A percentile compares a stretch with the other conserved stretches of the same genome.
Conservation (phyloP, 2,888 invertebrate genomes). For the Drosophila koepferae region DNA sequence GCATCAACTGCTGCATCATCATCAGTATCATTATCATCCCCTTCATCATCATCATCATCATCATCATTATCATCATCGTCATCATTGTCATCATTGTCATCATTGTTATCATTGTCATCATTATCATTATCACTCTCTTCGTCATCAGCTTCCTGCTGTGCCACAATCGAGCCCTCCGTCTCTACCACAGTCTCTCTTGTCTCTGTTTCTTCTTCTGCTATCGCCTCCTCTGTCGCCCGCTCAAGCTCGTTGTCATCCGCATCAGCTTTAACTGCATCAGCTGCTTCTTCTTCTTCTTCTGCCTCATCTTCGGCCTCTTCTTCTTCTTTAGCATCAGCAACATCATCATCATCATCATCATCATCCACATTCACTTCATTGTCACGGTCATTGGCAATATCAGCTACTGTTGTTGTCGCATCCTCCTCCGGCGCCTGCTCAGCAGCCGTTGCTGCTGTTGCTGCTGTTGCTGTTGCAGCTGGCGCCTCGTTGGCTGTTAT, state of each 20-base stretch:
- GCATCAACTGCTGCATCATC: conserved; percentile 12
- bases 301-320: background rate
- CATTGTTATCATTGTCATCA: conserved; percentile 10
- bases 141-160: conserved; percentile 22
- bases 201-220: background rate
- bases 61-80: conserved; percentile 27
- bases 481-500: conserved; percentile 42
- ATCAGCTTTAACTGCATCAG: background rate
- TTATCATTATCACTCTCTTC: conserved; percentile 24
- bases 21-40: conserved; percentile 23
- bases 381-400: conserved; percentile 53
- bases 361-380: conserved; percentile 68
- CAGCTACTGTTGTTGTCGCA: conserved; percentile 26
- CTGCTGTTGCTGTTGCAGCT: conserved; percentile 22
- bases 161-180: conserved; percentile 2
- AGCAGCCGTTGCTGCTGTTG: conserved; percentile 12
- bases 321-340: conserved; percentile 36
- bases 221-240: conserved; percentile 5
- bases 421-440: conserved; percentile 12
- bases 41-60: background rate
- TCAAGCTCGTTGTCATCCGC: conserved; percentile 19
- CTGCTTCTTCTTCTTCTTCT: conserved; percentile 9
- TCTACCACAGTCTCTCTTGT: conserved; percentile 1
- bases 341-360: conserved; percentile 56
- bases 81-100: conserved; percentile 12